Conservation (phyloP, 1,140 invertebrate genomes). For the Lordiphosa stackelbergi region DNA sequence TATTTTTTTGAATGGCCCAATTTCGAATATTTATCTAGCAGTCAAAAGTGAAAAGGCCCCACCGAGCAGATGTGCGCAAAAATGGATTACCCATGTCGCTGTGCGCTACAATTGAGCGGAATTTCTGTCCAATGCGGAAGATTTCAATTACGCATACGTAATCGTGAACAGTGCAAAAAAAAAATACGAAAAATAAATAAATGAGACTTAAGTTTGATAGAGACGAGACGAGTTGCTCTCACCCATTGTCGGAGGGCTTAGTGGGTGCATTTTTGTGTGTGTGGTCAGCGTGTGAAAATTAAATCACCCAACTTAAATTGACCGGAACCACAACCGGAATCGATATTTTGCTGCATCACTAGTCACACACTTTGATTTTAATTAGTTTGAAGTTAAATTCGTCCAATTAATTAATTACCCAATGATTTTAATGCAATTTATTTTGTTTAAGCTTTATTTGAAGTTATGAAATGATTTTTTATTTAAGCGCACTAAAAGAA, state of each 20-base stretch:
- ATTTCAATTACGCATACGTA: constrained; percentile 37
- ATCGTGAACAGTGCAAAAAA: constrained; percentile 17
- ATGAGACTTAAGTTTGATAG: constrained; percentile 2
- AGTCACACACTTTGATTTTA: too few relatives aligned
- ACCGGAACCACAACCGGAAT: too few relatives aligned
- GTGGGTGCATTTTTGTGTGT: background rate
- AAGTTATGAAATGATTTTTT: too few relatives aligned
- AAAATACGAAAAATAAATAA: too few relatives aligned
- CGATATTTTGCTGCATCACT: too few relatives aligned
- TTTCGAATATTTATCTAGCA: constrained; percentile 32
- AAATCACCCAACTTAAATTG: background rate
- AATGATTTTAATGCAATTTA: too few relatives aligned
- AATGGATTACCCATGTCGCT: constrained; percentile 26
- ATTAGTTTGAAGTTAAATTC: too few relatives aligned
- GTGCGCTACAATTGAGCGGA: constrained; percentile 30
- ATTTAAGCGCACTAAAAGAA: too few relatives aligned
- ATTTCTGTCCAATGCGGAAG: constrained; percentile 50
- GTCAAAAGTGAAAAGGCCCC: constrained; percentile 7
- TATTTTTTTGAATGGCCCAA: constrained; percentile 20
- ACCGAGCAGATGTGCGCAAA: constrained; percentile 27
- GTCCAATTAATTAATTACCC: too few relatives aligned
- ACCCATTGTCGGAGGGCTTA: constrained; percentile 2
- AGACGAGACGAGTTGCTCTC: constrained; percentile 23
- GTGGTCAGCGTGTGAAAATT: background rate
- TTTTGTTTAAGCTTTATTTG: too few relatives aligned